Evolutionary conservation across 1,140 invertebrate species (phyloP), one percentile per base, ranked within the genome.

Genomic region (Pomacea maculata): DNA sequence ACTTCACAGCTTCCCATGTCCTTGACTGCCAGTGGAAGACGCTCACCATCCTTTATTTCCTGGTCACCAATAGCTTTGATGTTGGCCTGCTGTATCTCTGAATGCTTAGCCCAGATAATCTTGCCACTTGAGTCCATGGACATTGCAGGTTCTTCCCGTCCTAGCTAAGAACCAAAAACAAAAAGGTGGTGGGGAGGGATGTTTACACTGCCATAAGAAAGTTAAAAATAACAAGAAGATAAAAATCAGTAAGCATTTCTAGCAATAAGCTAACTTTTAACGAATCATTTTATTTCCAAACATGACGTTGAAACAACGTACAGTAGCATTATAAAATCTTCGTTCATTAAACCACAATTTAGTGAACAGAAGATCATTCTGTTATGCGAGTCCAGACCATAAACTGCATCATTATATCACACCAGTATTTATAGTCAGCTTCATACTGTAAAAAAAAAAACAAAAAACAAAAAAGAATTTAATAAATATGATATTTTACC

Each of bases 1-100:
- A 99, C 99, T 92, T 99, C 99, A 92, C 98, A 99, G 29, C 97
- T 97, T 0, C 99, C 99, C 97, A 99, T 99, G 87, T 99, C 99
- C 91, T 99, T 99, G 0, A 98, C 95, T 6, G 96, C 95, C 12
- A 99, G 93, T 6, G 98, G 96, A 0, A 99, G 92, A 14, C 97
- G 93, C 91, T 98, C 97, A 0, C 97, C 97, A 91, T 99, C 97
- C 90, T 96, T 96, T 63, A 91, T 84, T 34, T 91, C 89, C 79
- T 89, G 87, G 72, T 91, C 90, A 17, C 81, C 87, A 65, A 90
- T 87, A n/a, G 90, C 86, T 91, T 98, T 98, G 75, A 99, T 91
- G 92, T 99, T 99, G 5, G 97, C 98, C 91, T 99, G 98, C 89
- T 99, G 98, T 85, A 99, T 95, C 92, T 99, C 98, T 0, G 97